phyloP scores from a whole-genome alignment of 2,113 vertebrate genomes.

The Poeciliopsis retropinna region DNA sequence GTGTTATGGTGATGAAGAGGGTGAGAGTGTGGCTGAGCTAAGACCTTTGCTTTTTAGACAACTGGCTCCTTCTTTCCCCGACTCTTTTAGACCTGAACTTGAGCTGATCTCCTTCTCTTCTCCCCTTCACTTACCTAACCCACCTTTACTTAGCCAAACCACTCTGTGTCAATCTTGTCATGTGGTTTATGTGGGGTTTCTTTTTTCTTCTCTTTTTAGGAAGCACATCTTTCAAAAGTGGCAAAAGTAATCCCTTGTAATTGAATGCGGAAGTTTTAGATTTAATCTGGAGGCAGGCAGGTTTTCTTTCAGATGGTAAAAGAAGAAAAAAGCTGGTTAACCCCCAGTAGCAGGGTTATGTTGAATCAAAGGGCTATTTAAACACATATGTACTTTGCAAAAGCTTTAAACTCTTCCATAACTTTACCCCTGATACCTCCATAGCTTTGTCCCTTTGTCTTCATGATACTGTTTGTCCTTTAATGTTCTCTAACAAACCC shows the following conservation, averaged over 20 bases:
- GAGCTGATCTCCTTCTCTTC: slow-evolving; percentile 32
- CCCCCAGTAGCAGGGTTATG: not conserved
- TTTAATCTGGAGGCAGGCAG: not conserved
- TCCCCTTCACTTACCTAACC: not conserved
- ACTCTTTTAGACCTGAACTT: slow-evolving; percentile 58
- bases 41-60: slow-evolving; percentile 56
- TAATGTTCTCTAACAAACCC: not conserved
- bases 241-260: slow-evolving; percentile 20
- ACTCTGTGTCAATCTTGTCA: slow-evolving; percentile 47
- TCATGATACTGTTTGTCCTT: not conserved
- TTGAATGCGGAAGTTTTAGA: not conserved
- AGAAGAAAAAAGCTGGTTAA: not conserved
- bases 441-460: not conserved
- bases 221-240: slow-evolving; percentile 20
- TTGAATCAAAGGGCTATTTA: not conserved
- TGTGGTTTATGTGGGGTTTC: slow-evolving; percentile 1
- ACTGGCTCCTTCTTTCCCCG: slow-evolving; percentile 45
- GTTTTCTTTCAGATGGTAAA: not conserved
- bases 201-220: slow-evolving; percentile 9
- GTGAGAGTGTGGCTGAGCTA: slow-evolving; percentile 1
- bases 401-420: not conserved
- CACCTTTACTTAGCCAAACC: slow-evolving; percentile 37
- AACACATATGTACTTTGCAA: not conserved
- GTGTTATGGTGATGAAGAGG: slow-evolving; percentile 19
- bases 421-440: not conserved